Conservation (phyloP, 2,888 invertebrate genomes). For the Lagria hirta region DNA sequence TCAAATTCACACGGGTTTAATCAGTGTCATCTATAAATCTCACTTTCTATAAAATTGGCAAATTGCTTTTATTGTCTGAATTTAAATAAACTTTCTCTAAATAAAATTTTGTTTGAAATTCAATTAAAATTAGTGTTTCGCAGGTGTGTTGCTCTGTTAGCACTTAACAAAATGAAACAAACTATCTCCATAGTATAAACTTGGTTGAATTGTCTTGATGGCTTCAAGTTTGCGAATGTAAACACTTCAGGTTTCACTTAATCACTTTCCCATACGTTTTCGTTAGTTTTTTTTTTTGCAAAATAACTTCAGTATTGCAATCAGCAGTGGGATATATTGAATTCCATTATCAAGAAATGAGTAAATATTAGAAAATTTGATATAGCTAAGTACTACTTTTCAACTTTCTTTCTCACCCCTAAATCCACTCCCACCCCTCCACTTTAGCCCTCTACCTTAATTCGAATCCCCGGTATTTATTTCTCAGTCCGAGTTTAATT, state of each 20-base stretch:
- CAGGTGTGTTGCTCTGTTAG: slow-evolving; percentile 4
- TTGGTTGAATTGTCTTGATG: slow-evolving; percentile 1
- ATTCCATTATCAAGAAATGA: slow-evolving; percentile 6
- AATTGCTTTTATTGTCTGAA: not conserved
- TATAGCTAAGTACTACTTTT: too few species aligned
- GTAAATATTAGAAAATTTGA: slow-evolving; percentile 24
- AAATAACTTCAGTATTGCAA: slow-evolving; percentile 1
- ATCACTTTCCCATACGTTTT: slow-evolving; percentile 13
- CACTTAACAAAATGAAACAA: slow-evolving; percentile 6
- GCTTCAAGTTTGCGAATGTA: slow-evolving; percentile 7
- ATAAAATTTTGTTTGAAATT: slow-evolving; percentile 5
- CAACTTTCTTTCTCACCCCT: not conserved
- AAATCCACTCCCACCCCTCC: slow-evolving; percentile 15
- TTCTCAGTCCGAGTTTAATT: slow-evolving; percentile 49
- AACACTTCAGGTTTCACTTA: slow-evolving; percentile 20
- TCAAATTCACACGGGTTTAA: slow-evolving; percentile 13
- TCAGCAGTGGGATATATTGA: too few species aligned
- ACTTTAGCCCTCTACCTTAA: slow-evolving; percentile 40
- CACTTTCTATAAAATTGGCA: slow-evolving; percentile 9
- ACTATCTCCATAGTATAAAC: not conserved
- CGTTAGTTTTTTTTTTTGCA: slow-evolving; percentile 5
- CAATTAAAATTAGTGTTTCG: slow-evolving; percentile 1
- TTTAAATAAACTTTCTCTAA: slow-evolving; percentile 2
- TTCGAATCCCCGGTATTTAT: slow-evolving; percentile 51
- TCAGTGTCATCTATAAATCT: slow-evolving; percentile 14